A percentile compares a stretch with the other conserved stretches of the same genome.
phyloP scores from a whole-genome alignment of 2,888 invertebrate genomes.

The Colletes collaris region DNA sequence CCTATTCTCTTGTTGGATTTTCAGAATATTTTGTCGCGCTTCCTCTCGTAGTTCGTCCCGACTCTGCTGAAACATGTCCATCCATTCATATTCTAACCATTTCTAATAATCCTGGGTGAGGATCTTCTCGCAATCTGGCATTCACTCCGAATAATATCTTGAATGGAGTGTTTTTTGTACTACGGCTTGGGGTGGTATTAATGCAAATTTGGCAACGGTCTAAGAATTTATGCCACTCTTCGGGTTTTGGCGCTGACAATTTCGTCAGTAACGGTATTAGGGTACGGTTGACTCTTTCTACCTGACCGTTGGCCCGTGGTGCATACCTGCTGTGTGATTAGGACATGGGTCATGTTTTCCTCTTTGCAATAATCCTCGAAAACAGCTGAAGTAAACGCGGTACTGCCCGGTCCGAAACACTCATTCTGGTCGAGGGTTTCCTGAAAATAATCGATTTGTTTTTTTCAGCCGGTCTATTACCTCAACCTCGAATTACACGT shows the following conservation, averaged over 20 bases:
- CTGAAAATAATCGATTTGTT: slow-evolving; percentile 6
- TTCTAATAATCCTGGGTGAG: not conserved
- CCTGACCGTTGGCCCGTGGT: slow-evolving; percentile 16
- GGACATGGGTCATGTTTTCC: slow-evolving; percentile 8
- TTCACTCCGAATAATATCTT: slow-evolving; percentile 1
- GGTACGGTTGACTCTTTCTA: slow-evolving; percentile 57
- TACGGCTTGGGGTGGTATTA: slow-evolving; percentile 8
- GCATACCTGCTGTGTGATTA: not conserved
- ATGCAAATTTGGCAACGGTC: not conserved
- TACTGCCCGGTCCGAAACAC: slow-evolving; percentile 11
- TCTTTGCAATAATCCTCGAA: slow-evolving; percentile 18
- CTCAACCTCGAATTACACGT: not conserved
- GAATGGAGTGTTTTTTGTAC: slow-evolving; percentile 1
- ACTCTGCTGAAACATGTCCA: not conserved
- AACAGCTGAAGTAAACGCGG: not conserved
- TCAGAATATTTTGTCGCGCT: not conserved
- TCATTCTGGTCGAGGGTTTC: slow-evolving; percentile 12
- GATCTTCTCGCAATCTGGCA: not conserved
- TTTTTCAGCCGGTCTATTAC: not conserved
- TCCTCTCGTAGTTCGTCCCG: not conserved
- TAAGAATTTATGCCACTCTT: slow-evolving; percentile 30
- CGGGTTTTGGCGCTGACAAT: slow-evolving; percentile 58
- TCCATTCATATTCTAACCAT: slow-evolving; percentile 12
- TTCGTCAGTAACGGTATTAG: slow-evolving; percentile 74
- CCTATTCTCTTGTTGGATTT: slow-evolving; percentile 15